Evolutionary conservation across 2,888 invertebrate genomes (phyloP).

Genomic region (Notodonta dromedarius): DNA sequence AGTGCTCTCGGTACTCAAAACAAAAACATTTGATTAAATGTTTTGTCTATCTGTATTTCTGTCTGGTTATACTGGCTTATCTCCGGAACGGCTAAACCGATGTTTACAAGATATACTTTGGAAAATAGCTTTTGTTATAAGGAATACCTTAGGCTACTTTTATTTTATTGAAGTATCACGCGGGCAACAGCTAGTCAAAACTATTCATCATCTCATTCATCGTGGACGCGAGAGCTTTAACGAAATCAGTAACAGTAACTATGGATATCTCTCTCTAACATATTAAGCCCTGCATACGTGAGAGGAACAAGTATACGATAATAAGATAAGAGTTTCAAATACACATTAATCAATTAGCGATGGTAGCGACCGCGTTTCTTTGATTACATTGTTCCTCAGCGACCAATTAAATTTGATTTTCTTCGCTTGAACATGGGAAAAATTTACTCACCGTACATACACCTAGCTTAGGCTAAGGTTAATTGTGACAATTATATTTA

Average conservation of each 20-base stretch:
- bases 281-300: conserved; percentile 18
- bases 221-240: conserved; percentile 50
- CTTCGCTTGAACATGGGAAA: conserved; percentile 31
- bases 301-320: conserved; percentile 34
- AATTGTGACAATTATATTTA: too few relatives aligned
- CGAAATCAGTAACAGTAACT: conserved; percentile 46
- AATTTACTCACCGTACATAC: not conserved
- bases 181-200: conserved; percentile 38
- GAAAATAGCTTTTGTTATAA: too few relatives aligned
- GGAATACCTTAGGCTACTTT: too few relatives aligned
- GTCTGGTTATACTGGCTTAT: too few relatives aligned
- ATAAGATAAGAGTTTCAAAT: conserved; percentile 45
- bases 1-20: too few relatives aligned
- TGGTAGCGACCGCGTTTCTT: conserved; percentile 44
- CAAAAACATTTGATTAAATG: too few relatives aligned
- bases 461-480: too few relatives aligned
- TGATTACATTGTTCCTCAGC: conserved; percentile 43
- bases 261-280: conserved; percentile 28
- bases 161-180: too few relatives aligned
- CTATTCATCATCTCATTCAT: conserved; percentile 60
- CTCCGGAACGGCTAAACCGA: too few relatives aligned
- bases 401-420: conserved; percentile 36
- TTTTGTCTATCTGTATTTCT: too few relatives aligned
- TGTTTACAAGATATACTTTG: too few relatives aligned
- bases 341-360: conserved; percentile 59